A percentile compares a stretch with the other conserved stretches of the same genome.
Evolutionary conservation across 2,888 invertebrate species (phyloP).

Genomic region (Dichetophora obliterata): DNA sequence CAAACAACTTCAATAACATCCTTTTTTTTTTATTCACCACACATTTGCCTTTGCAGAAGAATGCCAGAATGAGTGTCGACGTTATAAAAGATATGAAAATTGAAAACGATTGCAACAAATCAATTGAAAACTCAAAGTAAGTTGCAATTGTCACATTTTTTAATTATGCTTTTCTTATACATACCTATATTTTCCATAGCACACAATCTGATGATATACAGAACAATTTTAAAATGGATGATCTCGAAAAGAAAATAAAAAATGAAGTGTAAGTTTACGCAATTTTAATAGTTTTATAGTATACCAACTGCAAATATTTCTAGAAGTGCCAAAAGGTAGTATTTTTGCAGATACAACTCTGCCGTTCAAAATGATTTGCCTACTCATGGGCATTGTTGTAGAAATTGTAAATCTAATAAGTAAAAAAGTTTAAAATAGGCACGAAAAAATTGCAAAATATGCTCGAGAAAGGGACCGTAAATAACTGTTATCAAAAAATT

Average conservation of each 20-base stretch:
- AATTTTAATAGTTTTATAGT: background rate
- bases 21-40: background rate
- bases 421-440: no score
- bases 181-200: slow-evolving; percentile 6
- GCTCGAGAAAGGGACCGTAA: no score
- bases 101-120: slow-evolving; percentile 68
- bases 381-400: no score
- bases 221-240: slow-evolving; percentile 68
- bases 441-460: no score
- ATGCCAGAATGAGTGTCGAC: slow-evolving; percentile 70
- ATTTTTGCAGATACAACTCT: no score
- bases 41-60: slow-evolving; percentile 54
- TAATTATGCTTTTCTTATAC: background rate
- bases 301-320: no score
- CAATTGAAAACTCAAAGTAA: slow-evolving; percentile 67
- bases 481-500: no score
- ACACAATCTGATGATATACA: slow-evolving; percentile 66
- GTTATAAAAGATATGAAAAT: slow-evolving; percentile 65
- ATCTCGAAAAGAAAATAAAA: slow-evolving; percentile 69
- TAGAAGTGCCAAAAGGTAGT: no score
- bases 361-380: no score
- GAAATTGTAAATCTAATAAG: no score
- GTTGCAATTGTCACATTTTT: slow-evolving; percentile 40
- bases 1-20: background rate
- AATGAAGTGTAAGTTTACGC: slow-evolving; percentile 67